Percentiles rank a stretch among this genome's conserved stretches.
Evolutionary conservation across 2,888 invertebrate species (phyloP).

Genomic region (Deladenus siricidicola): DNA sequence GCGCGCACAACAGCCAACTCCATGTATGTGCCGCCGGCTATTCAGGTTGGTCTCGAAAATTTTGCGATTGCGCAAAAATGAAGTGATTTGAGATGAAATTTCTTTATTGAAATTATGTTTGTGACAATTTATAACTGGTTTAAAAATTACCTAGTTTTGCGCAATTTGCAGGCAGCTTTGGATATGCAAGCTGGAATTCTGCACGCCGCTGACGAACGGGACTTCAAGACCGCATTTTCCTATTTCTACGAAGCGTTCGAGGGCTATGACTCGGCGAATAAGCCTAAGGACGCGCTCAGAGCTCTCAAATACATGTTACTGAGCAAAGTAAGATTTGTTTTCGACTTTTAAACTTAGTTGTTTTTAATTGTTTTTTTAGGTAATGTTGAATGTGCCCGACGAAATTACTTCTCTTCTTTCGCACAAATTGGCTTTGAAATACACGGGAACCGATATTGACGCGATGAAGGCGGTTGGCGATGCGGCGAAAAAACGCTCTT

Average conservation of each 20-base stretch:
- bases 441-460: conserved; percentile 72
- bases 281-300: conserved; percentile 78
- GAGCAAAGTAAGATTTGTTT: conserved; percentile 72
- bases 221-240: conserved; percentile 98
- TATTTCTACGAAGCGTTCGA: conserved; percentile 99
- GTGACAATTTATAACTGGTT: not conserved
- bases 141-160: not conserved
- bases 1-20: conserved; percentile 99
- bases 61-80: not conserved
- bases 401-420: conserved; percentile 63
- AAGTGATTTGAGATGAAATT: not conserved
- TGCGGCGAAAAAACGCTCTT: conserved; percentile 87
- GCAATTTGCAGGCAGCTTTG: conserved; percentile 85
- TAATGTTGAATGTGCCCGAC: conserved; percentile 46
- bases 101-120: not conserved
- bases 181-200: conserved; percentile 94
- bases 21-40: conserved; percentile 71
- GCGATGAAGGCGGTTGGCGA: conserved; percentile 95
- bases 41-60: conserved; percentile 10
- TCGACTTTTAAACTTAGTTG: not conserved
- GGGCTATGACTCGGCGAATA: conserved; percentile 76
- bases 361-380: conserved; percentile 26
- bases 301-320: conserved; percentile 98
- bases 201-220: conserved; percentile 98
- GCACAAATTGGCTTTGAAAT: conserved; percentile 91